Evolutionary conservation across 2,888 invertebrate species (phyloP).

Genomic region (Tetheella fluctuosa): DNA sequence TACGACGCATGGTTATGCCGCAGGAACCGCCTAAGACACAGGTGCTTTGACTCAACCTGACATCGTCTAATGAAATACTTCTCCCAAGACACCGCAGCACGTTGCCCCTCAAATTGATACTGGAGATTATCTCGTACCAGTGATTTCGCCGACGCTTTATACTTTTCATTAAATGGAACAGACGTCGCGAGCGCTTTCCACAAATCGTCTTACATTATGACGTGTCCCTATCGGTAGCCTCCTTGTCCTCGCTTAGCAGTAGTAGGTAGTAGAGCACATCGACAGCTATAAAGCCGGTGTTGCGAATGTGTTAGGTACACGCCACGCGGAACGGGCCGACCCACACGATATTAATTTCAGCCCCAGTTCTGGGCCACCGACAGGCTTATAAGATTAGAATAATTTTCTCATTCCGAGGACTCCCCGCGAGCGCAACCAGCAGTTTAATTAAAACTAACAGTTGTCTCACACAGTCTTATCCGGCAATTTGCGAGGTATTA

Average conservation of each 20-base stretch:
- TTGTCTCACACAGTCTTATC: constrained; percentile 84
- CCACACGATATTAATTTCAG: constrained; percentile 74
- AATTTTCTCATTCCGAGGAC: constrained; percentile 80
- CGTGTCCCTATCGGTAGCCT: constrained; percentile 25
- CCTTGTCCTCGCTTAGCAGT: constrained; percentile 23
- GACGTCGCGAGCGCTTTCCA: constrained; percentile 49
- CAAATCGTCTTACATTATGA: constrained; percentile 59
- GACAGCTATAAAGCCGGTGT: constrained; percentile 27
- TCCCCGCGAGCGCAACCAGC: constrained; percentile 79
- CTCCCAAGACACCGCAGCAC: constrained; percentile 65
- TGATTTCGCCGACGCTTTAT: constrained; percentile 66
- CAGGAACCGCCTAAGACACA: constrained; percentile 38
- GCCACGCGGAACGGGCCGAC: constrained; percentile 46
- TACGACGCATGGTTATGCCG: constrained; percentile 26
- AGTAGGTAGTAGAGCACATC: constrained; percentile 15
- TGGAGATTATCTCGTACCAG: constrained; percentile 71
- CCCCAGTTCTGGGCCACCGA: constrained; percentile 71
- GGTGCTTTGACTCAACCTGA: constrained; percentile 48
- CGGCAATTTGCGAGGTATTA: constrained; percentile 84
- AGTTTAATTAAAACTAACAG: constrained; percentile 85
- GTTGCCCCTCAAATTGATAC: constrained; percentile 74
- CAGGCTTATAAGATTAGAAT: constrained; percentile 83
- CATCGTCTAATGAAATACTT: constrained; percentile 71
- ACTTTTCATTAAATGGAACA: constrained; percentile 76
- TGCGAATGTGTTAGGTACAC: constrained; percentile 30